Base-by-base conservation (phyloP, 2,888 invertebrate genomes). In the Volucella inflata region DNA sequence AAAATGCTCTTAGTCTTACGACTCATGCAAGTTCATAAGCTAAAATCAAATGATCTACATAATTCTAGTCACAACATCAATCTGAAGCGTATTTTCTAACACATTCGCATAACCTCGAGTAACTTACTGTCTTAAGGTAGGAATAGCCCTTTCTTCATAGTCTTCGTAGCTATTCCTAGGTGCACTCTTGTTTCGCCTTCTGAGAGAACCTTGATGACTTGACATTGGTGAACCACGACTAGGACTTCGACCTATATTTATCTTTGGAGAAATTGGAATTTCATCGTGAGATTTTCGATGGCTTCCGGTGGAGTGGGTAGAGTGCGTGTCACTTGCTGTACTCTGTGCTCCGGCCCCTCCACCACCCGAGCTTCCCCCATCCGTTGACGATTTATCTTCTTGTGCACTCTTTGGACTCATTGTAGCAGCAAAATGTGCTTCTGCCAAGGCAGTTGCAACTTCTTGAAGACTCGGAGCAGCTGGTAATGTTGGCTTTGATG, bases 111-210 rank as follows among this genome's bases (percentile, higher is more conserved):
- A 64, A 30, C 38, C 4, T 36, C 10, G 2, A 36, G 3, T 57
- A 67, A 90, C 95, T 94, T 93, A 97, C 97, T 97, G 97, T 91
- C 97, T 95, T 67, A 97, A 93, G 46, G 97, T 96, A 9, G 97
- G 97, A 80, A 98, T 93, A 0, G 96, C 94, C 74, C 97, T 93
- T 88, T 98, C 97, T 90, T 98, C 98, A 88, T 97, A 97, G 88
- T 96, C 96, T 90, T 97, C 97, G 89, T 96, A 97, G 3, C 96
- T 96, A 12, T 95, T 94, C 14, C 94, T 92, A 2, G 93, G 93
- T 1, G 95, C 95, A 76, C 95, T 95, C 90, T 95, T 95, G 87
- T 94, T 94, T 70, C 94, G 91, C 90, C 96, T 92, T 92, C 94
- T 94, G 76, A 93, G 93, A 51, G 94, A 96, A 38, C 94, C 94